Conservation (phyloP, 2,113 vertebrate species). For the Pangasianodon hypophthalmus region DNA sequence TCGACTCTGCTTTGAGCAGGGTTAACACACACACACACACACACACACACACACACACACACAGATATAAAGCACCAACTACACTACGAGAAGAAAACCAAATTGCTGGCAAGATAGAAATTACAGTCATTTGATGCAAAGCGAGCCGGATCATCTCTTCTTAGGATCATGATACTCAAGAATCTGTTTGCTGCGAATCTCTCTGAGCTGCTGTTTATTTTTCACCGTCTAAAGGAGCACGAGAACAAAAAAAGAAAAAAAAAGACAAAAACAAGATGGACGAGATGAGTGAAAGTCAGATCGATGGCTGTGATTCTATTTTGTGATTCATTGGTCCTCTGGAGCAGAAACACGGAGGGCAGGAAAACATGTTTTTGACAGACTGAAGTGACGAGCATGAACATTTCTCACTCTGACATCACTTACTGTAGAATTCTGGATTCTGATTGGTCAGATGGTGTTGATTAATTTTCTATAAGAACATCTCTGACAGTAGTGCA, state of each 20-base stretch:
- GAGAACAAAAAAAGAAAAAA: not conserved
- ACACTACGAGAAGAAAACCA: not conserved
- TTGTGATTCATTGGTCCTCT: not conserved
- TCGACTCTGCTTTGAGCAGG: not conserved
- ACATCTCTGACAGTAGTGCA: not conserved
- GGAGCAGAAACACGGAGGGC: not conserved
- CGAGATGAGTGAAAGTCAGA: not conserved
- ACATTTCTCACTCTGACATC: not conserved
- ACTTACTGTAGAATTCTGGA: not conserved
- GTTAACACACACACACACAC: constrained; percentile 7
- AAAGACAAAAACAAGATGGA: not conserved
- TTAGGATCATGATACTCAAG: constrained; percentile 29
- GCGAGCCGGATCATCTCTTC: constrained; percentile 45
- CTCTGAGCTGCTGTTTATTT: constrained; percentile 33
- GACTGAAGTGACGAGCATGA: not conserved
- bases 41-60: not conserved
- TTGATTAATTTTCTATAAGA: not conserved
- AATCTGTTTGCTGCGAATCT: not conserved
- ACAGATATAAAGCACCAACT: not conserved
- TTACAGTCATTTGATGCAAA: constrained; percentile 53
- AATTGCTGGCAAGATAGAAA: constrained; percentile 42
- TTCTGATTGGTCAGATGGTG: not conserved
- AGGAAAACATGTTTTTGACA: not conserved
- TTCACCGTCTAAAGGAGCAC: constrained; percentile 12
- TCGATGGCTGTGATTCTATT: not conserved